Base-by-base conservation (phyloP, 2,113 vertebrate genomes). In the Hippocampus barbouri region DNA sequence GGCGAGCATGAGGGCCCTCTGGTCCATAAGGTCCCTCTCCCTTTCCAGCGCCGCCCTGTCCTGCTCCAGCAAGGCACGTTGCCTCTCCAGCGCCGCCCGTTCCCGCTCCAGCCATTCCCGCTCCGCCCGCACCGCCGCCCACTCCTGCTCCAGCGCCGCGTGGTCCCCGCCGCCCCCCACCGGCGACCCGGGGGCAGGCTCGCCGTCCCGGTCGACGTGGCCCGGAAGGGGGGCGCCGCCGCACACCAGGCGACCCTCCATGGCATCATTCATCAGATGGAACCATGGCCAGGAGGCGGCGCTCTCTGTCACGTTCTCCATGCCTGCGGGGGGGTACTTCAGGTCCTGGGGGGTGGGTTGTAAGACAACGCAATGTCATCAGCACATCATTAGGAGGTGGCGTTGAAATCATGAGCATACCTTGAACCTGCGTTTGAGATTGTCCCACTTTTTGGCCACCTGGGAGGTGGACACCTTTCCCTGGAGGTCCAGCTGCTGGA, bases 371-470 rank as follows among this genome's bases (percentile, higher is more conserved):
- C 14, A 4, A 45, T 14, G 14, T 45, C 14, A 14, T 45, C 43
- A 45, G 43, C 14, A 14, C 14, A 14, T 12, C 43, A 45, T 45
- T 45, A 45, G 10, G 43, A 45, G 43, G 43, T 15, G 43, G 2
- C 12, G 43, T 12, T 45, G 43, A 45, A 10, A 45, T 45, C 43
- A 45, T 45, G 43, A 45, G 56, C 56, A 1, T n/a, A 69, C 68
- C 92, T 93, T 93, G 69, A 92, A 93, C 79, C 91, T 85, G 49
- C 90, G 89, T 74, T 93, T 93, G 69, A 93, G 85, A 59, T 93
- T 93, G 86, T 93, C 92, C 92, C 92, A 93, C 51, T 93, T 93
- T 77, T 93, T 93, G 1, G 91, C 86, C 78, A 92, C 86, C 79
- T 93, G 92, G 68, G 90, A 88, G 34, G 91, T 91, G 18, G 91